phyloP scores from a whole-genome alignment of 1,140 invertebrate species.

The Coelopa frigida region DNA sequence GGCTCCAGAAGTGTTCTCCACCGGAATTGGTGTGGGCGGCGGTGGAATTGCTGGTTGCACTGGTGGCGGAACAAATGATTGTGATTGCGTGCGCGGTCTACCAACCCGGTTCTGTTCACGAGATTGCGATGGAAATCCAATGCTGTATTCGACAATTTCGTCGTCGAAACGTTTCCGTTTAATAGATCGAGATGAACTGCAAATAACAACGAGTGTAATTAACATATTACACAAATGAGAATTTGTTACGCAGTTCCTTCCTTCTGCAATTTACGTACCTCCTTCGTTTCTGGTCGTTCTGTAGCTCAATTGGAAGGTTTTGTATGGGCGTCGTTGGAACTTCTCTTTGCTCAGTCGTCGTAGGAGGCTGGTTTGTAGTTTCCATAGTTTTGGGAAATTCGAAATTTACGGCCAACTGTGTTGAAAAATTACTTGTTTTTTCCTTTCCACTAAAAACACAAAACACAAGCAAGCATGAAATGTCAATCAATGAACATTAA shows the following conservation, averaged over 20 bases:
- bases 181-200: constrained; percentile 83
- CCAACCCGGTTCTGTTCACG: constrained; percentile 49
- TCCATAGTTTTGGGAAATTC: background rate
- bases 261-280: too few species aligned
- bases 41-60: constrained; percentile 43
- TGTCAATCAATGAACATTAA: too few species aligned
- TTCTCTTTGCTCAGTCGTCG: too few species aligned
- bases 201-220: too few species aligned
- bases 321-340: constrained; percentile 14
- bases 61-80: constrained; percentile 49
- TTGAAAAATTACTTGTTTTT: too few species aligned
- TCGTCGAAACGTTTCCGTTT: constrained; percentile 95
- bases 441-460: too few species aligned
- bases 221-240: too few species aligned
- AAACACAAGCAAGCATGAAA: too few species aligned
- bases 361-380: background rate
- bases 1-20: constrained; percentile 21
- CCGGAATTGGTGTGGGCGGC: constrained; percentile 28
- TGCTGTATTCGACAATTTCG: constrained; percentile 85
- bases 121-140: constrained; percentile 59
- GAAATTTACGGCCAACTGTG: too few species aligned
- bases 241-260: too few species aligned
- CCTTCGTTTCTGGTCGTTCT: constrained; percentile 34
- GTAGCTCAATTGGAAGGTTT: constrained; percentile 36
- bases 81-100: constrained; percentile 49